Evolutionary conservation across 2,113 vertebrate genomes (phyloP), one percentile per base, ranked within the genome.

Genomic region (Thunnus maccoyii): DNA sequence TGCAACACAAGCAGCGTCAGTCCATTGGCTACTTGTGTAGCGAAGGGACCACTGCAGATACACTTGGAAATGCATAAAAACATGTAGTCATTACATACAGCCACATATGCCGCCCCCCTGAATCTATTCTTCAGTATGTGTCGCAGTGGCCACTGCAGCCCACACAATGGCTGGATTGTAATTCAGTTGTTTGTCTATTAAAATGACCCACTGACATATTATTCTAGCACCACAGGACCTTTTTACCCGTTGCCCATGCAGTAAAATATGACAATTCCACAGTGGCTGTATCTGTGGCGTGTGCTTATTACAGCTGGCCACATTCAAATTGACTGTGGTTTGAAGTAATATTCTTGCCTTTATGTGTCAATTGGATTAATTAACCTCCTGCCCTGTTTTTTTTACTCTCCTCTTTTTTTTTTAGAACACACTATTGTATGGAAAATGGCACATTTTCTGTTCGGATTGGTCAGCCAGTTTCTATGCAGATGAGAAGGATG

Each of bases 401-500:
- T 3, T 22, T 22, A 22, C 57, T 86, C 51, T 66, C 47, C 32
- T 71, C 36, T 13, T 57, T 65, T 78, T 80, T 70, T 62, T n/a
- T 81, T 67, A 55, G 58, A 62, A n/a, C 20, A 3, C 0, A 0
- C 63, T 66, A 82, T 88, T 89, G 81, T 87, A 72, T 83, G 51
- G 17, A 4, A 80, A 85, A 68, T 30, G 30, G 46, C 44, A 16
- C 1, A 17, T 55, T 3, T 32, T 81, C 66, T 74, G 8, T 62
- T 84, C 56, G 74, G 76, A 87, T 83, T 80, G 85, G 73, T 88
- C 85, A 5, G 64, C 58, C 18, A 5, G 75, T 91, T 75, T 88
- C 82, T 68, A 82, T 91, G 84, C 83, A 83, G 78, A 90, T 72
- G 78, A 80, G 77, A 66, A 47, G 58, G 44, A 86, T 80, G 84